These are phyloP conservation scores for Panagrolaimus sp. DNA, from an alignment of 1,140 invertebrate species.

Conservation along the genomic window DNA sequence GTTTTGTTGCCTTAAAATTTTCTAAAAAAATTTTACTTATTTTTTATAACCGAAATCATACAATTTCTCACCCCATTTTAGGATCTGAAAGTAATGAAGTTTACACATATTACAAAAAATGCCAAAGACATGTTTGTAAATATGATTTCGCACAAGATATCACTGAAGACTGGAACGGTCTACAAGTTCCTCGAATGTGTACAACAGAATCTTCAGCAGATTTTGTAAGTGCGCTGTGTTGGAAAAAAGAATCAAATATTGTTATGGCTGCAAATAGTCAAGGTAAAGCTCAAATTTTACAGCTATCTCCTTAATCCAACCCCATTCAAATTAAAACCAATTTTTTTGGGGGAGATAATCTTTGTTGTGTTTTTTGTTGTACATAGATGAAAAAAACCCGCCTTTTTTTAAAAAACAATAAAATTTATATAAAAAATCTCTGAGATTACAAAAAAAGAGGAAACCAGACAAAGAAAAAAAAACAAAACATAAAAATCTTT, in stretches of 20 bases:
- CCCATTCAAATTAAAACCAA: neutral
- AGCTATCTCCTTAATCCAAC: constrained; percentile 8
- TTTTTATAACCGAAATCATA: too few relatives aligned
- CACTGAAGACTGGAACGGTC: constrained; percentile 67
- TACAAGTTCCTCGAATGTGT: constrained; percentile 27
- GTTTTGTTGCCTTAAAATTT: too few relatives aligned
- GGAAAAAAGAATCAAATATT: constrained; percentile 63
- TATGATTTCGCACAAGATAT: constrained; percentile 73
- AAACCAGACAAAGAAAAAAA: too few relatives aligned
- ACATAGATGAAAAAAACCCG: too few relatives aligned
- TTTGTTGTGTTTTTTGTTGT: too few relatives aligned
- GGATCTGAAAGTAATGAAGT: constrained; percentile 85
- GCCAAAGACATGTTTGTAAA: constrained; percentile 77
- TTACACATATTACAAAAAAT: constrained; percentile 84
- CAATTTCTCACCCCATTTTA: too few relatives aligned
- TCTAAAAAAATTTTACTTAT: too few relatives aligned
- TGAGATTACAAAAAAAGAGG: too few relatives aligned
- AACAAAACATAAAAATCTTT: too few relatives aligned
- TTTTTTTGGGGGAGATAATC: too few relatives aligned
- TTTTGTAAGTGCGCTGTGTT: constrained; percentile 91
- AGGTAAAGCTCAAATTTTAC: constrained; percentile 68
- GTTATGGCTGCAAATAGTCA: constrained; percentile 89
- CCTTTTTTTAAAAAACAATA: too few relatives aligned
- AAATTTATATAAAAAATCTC: too few relatives aligned
- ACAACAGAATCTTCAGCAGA: constrained; percentile 62